These are phyloP conservation scores for Ahaetulla prasina DNA, from an alignment of 2,113 vertebrate genomes.

Conservation along the genomic window DNA sequence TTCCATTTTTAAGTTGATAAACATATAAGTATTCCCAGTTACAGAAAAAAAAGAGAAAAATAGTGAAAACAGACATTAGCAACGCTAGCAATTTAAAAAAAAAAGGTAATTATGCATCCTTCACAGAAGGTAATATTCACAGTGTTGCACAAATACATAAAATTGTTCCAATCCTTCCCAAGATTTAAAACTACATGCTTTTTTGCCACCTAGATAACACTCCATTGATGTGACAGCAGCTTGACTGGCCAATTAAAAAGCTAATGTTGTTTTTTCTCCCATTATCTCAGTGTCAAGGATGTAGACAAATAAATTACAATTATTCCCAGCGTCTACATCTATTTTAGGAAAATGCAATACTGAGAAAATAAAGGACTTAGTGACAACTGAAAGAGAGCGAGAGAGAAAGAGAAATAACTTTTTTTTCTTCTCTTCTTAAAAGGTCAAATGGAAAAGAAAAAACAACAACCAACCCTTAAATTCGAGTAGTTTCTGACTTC, in stretches of 20 bases:
- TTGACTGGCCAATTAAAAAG: conserved; percentile 12
- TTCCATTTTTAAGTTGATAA: conserved; percentile 53
- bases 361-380: conserved; percentile 36
- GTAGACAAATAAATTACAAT: conserved; percentile 20
- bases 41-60: background rate
- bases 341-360: conserved; percentile 19
- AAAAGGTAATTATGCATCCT: conserved; percentile 50
- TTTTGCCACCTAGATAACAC: background rate
- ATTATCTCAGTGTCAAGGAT: conserved; percentile 22
- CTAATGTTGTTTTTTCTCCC: conserved; percentile 8
- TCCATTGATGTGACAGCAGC: background rate
- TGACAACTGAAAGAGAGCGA: conserved; percentile 30
- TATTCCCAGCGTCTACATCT: conserved; percentile 19
- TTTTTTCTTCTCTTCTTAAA: background rate
- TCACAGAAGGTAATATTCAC: conserved; percentile 61
- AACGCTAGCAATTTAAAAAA: background rate
- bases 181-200: background rate
- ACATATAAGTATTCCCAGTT: conserved; percentile 46
- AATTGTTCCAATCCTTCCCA: background rate
- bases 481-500: conserved; percentile 23
- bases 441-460: background rate
- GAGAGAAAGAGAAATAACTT: background rate
- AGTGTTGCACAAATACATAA: background rate
- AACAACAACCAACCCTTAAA: conserved; percentile 3
- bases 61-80: conserved; percentile 38